These are phyloP conservation scores for Agrilus biguttatus DNA, from an alignment of 2,888 invertebrate species.

Conservation along the genomic window DNA sequence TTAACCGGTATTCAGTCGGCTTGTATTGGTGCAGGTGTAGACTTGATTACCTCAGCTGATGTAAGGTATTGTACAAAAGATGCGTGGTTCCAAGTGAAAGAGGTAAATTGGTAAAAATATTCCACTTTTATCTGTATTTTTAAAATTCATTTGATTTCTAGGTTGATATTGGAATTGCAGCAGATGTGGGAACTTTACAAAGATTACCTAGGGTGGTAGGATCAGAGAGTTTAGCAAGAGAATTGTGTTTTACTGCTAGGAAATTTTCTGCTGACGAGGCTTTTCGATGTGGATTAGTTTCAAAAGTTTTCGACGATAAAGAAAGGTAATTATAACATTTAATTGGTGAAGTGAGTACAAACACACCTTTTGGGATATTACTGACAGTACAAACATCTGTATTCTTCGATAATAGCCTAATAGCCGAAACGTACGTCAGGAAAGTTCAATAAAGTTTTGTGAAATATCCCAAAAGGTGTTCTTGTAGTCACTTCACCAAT, in stretches of 20 bases:
- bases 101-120: slow-evolving; percentile 31
- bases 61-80: slow-evolving; percentile 78
- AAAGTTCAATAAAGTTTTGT: no score
- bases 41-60: slow-evolving; percentile 80
- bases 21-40: slow-evolving; percentile 86
- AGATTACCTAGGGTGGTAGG: slow-evolving; percentile 84
- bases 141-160: slow-evolving; percentile 6
- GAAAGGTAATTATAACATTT: slow-evolving; percentile 36
- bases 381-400: no score
- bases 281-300: slow-evolving; percentile 67
- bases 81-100: slow-evolving; percentile 86
- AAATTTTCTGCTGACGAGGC: slow-evolving; percentile 74
- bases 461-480: no score
- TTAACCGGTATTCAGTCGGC: slow-evolving; percentile 74
- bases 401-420: no score
- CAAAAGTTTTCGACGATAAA: slow-evolving; percentile 52
- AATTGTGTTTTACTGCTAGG: slow-evolving; percentile 77
- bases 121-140: not conserved
- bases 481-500: no score
- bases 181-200: slow-evolving; percentile 91
- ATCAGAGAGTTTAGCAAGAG: slow-evolving; percentile 73
- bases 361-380: no score
- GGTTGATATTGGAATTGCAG: slow-evolving; percentile 74
- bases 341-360: no score
- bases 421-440: no score